Percentiles rank a stretch among this genome's conserved stretches.
Evolutionary conservation across 1,140 invertebrate genomes (phyloP).

Genomic region (Artemia franciscana): DNA sequence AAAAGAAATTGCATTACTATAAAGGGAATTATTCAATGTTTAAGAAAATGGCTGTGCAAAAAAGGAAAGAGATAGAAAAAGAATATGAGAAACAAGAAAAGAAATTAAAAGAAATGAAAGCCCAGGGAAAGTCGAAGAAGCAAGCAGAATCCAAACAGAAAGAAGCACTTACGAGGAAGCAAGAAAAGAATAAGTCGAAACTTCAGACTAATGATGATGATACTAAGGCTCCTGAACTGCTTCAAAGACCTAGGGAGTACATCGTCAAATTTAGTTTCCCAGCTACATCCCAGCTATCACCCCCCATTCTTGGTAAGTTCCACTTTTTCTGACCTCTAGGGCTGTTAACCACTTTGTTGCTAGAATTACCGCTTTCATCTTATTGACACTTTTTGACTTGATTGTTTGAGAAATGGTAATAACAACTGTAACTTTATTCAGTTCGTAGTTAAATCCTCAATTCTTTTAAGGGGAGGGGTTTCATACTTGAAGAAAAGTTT

Average conservation of each 20-base stretch:
- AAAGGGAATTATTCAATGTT: conserved; percentile 97
- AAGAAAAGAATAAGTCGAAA: conserved; percentile 66
- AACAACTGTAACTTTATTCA: too few species aligned
- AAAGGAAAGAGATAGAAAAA: conserved; percentile 81
- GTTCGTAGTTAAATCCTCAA: too few species aligned
- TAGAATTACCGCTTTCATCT: neutral
- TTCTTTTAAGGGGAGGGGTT: too few species aligned
- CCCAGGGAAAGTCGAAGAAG: conserved; percentile 82
- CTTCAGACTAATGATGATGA: conserved; percentile 49
- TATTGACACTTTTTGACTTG: neutral
- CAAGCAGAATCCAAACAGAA: conserved; percentile 81
- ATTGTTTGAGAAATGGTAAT: too few species aligned
- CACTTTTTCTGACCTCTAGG: neutral
- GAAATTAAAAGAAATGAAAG: conserved; percentile 73
- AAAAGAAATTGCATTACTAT: conserved; percentile 85
- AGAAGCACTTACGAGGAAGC: conserved; percentile 72
- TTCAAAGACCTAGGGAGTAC: conserved; percentile 76
- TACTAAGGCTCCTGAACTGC: conserved; percentile 44
- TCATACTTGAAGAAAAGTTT: too few species aligned
- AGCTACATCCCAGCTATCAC: conserved; percentile 74
- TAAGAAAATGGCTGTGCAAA: conserved; percentile 95
- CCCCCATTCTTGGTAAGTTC: conserved; percentile 71
- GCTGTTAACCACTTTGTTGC: neutral
- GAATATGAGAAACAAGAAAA: conserved; percentile 98
- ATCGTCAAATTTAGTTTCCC: conserved; percentile 93